Evolutionary conservation across 2,113 vertebrate genomes (phyloP), one percentile per base, ranked within the genome.

Genomic region (Tichodroma muraria): DNA sequence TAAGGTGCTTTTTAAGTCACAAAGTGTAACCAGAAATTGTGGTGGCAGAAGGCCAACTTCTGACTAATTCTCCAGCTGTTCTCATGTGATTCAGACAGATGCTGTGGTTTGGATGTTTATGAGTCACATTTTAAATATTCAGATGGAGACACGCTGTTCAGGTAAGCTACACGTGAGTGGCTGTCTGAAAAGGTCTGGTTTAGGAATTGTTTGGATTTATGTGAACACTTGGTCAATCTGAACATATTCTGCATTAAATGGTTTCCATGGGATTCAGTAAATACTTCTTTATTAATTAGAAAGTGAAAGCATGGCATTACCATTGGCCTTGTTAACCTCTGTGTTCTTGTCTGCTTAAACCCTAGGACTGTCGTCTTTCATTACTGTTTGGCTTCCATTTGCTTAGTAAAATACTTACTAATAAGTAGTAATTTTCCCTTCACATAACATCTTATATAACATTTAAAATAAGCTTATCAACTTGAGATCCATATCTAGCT

Each of bases 51-150:
- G 81, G 89, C 94, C 93, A 97, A 93, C 44, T 85, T 90, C 87
- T 94, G 80, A 94, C 72, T 85, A 93, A 94, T 88, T 94, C 88
- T 97, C 72, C 97, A 97, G 95, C 89, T 97, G 94, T 88, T 97
- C 88, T 85, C 66, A 93, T 89, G 64, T 79, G 78, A 79, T 85
- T 94, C 33, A 37, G 84, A 95, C 93, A 97, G 96, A 96, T 97
- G 95, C 53, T 97, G 45, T 80, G 37, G 72, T 76, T 91, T 90
- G 75, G 53, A 85, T 73, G 72, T 68, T 96, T 91, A 86, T 89
- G 79, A 95, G 79, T 95, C 88, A 97, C 54, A 91, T 92, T 95
- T 97, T 97, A 95, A 97, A 96, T 93, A 89, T 93, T 92, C 79
- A 80, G 56, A 76, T 44, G 80, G 90, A 95, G 64, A 82, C 61